phyloP scores from a whole-genome alignment of 2,113 vertebrate species.

The Archilochus colubris region DNA sequence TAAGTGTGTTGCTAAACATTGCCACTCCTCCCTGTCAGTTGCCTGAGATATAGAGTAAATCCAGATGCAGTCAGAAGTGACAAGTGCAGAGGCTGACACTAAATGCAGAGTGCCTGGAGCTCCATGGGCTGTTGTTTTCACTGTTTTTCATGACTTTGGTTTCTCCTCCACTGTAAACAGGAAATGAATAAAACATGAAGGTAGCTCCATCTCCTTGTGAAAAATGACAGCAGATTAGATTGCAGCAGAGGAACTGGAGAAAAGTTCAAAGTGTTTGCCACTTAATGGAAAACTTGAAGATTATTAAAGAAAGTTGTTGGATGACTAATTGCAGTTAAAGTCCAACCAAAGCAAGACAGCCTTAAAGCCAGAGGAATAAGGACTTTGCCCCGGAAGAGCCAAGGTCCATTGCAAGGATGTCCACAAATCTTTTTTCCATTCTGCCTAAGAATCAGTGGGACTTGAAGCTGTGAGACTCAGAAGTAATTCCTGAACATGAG shows the following conservation, averaged over 20 bases:
- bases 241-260: not conserved
- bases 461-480: not conserved
- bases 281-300: not conserved
- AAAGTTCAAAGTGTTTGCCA: not conserved
- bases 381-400: not conserved
- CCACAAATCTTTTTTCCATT: not conserved
- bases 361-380: not conserved
- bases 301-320: not conserved
- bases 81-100: not conserved
- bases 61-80: not conserved
- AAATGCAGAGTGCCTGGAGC: not conserved
- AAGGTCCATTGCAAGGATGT: not conserved
- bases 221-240: not conserved
- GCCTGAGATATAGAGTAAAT: not conserved
- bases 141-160: not conserved
- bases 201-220: not conserved
- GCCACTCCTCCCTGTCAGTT: not conserved
- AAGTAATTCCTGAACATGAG: not conserved
- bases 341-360: not conserved
- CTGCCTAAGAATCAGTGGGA: not conserved
- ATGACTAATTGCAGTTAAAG: slow-evolving; percentile 46
- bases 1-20: not conserved
- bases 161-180: not conserved
- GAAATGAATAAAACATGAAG: slow-evolving; percentile 8
- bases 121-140: not conserved